phyloP scores from a whole-genome alignment of 2,797 vertebrate species.

The Pipistrellus kuhlii region DNA sequence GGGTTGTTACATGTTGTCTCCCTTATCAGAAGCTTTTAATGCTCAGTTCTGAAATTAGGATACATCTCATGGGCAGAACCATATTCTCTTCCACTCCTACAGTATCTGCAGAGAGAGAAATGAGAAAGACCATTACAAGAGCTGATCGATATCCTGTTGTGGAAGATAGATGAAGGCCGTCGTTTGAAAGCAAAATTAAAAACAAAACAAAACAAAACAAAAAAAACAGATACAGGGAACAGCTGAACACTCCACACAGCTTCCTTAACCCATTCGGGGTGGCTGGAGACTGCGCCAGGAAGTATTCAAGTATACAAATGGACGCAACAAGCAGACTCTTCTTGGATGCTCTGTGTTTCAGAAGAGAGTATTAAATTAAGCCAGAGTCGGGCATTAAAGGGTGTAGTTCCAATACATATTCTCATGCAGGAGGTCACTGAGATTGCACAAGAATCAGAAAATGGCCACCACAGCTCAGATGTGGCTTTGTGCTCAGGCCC shows the following conservation, averaged over 20 bases:
- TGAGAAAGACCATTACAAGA: constrained; percentile 58
- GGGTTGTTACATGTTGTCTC: neutral
- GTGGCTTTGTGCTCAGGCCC: neutral
- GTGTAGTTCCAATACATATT: neutral
- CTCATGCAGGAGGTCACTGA: neutral
- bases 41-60: constrained; percentile 6
- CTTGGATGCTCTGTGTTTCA: neutral
- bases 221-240: neutral
- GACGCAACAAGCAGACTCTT: neutral
- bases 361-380: neutral
- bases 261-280: neutral
- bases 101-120: constrained; percentile 49
- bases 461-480: neutral
- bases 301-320: neutral
- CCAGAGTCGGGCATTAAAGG: neutral
- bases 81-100: neutral
- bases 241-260: neutral
- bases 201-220: neutral
- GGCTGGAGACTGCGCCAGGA: neutral
- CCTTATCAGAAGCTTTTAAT: neutral
- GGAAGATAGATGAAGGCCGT: constrained; percentile 58
- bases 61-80: constrained; percentile 34
- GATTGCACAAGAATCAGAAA: neutral
- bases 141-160: constrained; percentile 63
- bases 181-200: neutral